Base-by-base conservation (phyloP, 2,888 invertebrate genomes). In the Drosophila paramelanica region DNA sequence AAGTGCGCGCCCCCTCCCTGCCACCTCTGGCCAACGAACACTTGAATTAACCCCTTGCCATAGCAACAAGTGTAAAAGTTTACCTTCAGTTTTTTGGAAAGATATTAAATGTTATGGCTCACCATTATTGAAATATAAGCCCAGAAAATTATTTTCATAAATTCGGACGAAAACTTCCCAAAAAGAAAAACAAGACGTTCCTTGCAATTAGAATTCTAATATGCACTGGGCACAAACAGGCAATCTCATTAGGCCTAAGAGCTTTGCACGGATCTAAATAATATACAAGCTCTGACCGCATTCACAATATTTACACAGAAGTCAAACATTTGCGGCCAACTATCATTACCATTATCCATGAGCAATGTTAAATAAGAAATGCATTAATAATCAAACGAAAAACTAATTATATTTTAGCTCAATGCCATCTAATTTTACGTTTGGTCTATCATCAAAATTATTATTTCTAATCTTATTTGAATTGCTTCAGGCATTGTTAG, bases 61-160 rank as follows among this genome's bases (percentile, higher is more conserved):
- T 67, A 38, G 74, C 78, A 75, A 77, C 74, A 77, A 67, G 56
- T 59, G 49, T 27, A 25, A 43, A 67, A 73, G 20, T 49, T 57
- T 45, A 8, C n/a, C 38, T 17, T 50, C 25, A 42, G 41, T 42
- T 71, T n/a, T 47, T n/a, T 7, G 13, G 31, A 51, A 45, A 51
- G 36, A 36, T 60, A 45, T 77, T 72, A 58, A 39, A 47, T 56
- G 45, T 46, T 17, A 77, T 53, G 55, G 39, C 14, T 10, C 41
- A 52, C 7, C 64, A 45, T 58, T 43, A 74, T 74, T 74, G 67
- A 67, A 72, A 72, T 72, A 53, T 57, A 62, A 73, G 33, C 27
- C 42, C 50, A 58, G 51, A 17, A 67, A 77, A 61, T 72, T 53
- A 49, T 67, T 77, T 45, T 25, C 33, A 7, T 23, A 42, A 49